phyloP scores from a whole-genome alignment of 2,888 invertebrate species.

The Caenorhabditis drosophilae region DNA sequence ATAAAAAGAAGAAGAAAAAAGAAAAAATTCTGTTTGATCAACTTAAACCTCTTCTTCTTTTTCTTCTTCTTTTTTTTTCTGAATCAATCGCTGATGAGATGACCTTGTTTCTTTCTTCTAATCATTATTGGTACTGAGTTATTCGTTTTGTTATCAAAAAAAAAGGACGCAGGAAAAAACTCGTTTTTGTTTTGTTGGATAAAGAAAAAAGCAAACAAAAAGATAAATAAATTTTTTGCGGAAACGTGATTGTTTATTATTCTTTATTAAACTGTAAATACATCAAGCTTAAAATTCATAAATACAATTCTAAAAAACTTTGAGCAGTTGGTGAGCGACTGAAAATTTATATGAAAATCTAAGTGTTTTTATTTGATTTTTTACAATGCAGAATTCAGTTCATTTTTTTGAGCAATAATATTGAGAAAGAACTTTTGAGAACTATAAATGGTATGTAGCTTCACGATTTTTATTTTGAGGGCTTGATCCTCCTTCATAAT shows the following conservation, averaged over 20 bases:
- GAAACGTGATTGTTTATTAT: neutral
- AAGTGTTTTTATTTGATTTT: neutral
- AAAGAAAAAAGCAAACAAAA: no score
- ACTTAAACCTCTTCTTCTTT: neutral
- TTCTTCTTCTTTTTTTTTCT: neutral
- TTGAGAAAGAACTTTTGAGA: no score
- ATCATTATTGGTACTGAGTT: neutral
- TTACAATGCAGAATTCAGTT: no score
- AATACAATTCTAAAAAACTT: no score
- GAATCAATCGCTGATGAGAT: neutral
- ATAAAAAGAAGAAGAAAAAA: no score
- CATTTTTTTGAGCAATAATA: no score
- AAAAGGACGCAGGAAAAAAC: neutral
- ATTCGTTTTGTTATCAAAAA: neutral
- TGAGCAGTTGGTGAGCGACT: no score
- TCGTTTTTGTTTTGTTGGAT: neutral
- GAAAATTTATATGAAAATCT: neutral
- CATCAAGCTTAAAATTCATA: no score
- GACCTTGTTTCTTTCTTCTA: constrained; percentile 2
- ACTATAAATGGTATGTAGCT: constrained; percentile 53
- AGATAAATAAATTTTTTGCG: constrained; percentile 1
- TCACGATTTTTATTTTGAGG: constrained; percentile 42
- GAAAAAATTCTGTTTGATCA: neutral
- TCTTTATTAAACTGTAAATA: no score
- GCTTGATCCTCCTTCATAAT: constrained; percentile 55